Base-by-base conservation (phyloP, 2,797 vertebrate species). In the Myripristis murdjan region DNA sequence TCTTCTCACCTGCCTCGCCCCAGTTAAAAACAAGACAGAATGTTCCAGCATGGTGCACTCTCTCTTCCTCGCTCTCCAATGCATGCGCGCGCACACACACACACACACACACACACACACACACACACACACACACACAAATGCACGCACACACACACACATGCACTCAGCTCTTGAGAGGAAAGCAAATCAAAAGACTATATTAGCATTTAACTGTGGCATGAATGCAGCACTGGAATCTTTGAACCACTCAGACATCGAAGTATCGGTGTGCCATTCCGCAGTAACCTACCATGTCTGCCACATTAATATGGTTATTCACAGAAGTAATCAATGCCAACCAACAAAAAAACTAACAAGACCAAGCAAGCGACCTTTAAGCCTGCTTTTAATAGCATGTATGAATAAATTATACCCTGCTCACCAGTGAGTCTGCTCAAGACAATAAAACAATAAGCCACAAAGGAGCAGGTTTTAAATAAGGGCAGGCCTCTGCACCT, bases 261-360 rank as follows among this genome's bases (percentile, higher is more conserved):
- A 7, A 6, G 33, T 48, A 26, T 69, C 65, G 59, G 58, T 64
- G 73, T 8, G 24, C 26, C 58, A 26, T 56, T 22, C 61, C 54
- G 71, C 72, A 15, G 33, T 9, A 33, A 33, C 33, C 64, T 76
- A 33, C 59, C 18, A 2, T 28, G 84, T 63, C 69, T 75, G 71
- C 77, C 75, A 64, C 79, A 68, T 55, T 64, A 80, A 74, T 74
- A 75, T 2, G 70, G 83, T 87, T 87, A 81, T 82, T 88, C 73
- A 85, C 64, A 48, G 83, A 81, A 77, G 55, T 81, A 71, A 80
- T 90, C 78, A 73, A 83, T 74, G 73, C 16, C 59, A 71, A 28
- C 31, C 75, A 70, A 68, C 54, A 14, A 70, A 80, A 70, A 74
- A 84, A 79, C 65, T 52, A 76, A 81, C 81, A 78, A 70, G 81